Percentiles rank a stretch among this genome's conserved stretches.
phyloP scores from a whole-genome alignment of 2,888 invertebrate genomes.

The Lepidonotus clava region DNA sequence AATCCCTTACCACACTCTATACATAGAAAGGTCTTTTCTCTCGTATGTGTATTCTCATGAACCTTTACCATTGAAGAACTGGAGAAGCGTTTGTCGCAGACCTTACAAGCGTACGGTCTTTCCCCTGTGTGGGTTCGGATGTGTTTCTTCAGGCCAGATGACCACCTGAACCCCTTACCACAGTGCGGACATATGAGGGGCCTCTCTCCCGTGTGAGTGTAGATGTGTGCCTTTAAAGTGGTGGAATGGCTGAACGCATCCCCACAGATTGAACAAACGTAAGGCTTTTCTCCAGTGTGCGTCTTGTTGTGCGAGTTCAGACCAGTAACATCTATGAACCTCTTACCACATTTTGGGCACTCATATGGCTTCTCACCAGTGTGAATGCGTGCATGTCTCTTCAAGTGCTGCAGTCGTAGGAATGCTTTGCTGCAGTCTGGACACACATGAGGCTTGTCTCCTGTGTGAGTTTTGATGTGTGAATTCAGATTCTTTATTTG shows the following conservation, averaged over 20 bases:
- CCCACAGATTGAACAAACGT: no score
- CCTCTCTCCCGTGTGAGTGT: no score
- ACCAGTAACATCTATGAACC: no score
- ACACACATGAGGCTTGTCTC: constrained; percentile 41
- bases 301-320: no score
- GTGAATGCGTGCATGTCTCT: not conserved
- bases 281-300: no score
- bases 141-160: not conserved
- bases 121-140: not conserved
- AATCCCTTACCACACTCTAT: not conserved
- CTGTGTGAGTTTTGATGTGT: not conserved
- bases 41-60: not conserved
- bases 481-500: no score
- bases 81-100: not conserved
- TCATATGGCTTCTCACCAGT: no score
- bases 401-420: no score
- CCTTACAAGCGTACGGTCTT: not conserved
- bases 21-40: not conserved
- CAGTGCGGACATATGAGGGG: not conserved
- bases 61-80: not conserved
- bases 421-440: not conserved
- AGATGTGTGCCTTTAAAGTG: no score
- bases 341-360: no score
- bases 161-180: not conserved
- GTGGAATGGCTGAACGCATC: no score